Percentiles rank a stretch among this genome's conserved stretches.
Evolutionary conservation across 2,888 invertebrate genomes (phyloP).

Genomic region (Eupelmus urozonus): DNA sequence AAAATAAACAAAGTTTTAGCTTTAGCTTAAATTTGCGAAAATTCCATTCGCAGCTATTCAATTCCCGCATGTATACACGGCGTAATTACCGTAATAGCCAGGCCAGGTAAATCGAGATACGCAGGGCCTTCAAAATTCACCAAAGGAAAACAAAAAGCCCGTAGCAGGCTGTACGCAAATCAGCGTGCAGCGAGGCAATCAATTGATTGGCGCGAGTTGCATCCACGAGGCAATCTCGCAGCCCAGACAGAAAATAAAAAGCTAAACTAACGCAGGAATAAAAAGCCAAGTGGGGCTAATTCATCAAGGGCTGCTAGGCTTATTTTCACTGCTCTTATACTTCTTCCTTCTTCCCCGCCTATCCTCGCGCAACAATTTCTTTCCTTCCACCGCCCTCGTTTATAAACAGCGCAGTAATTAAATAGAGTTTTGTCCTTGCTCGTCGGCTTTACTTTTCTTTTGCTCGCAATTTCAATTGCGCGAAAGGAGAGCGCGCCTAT

Average conservation of each 20-base stretch:
- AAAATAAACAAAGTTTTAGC: no score
- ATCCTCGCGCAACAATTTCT: not conserved
- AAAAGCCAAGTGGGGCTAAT: not conserved
- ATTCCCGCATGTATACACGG: not conserved
- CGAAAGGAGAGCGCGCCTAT: not conserved
- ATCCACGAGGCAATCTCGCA: not conserved
- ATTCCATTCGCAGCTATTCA: not conserved
- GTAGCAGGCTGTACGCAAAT: not conserved
- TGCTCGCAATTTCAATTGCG: not conserved
- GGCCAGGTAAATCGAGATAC: not conserved
- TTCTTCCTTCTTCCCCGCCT: not conserved
- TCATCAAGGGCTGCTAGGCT: not conserved
- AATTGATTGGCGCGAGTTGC: no score
- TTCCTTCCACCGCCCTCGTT: not conserved
- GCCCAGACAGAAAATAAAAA: no score
- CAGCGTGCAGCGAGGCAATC: not conserved
- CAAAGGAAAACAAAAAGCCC: no score
- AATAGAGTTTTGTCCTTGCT: not conserved
- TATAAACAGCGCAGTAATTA: not conserved
- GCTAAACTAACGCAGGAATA: no score
- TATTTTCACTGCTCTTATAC: slow-evolving; percentile 18
- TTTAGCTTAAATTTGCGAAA: not conserved
- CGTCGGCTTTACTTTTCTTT: not conserved
- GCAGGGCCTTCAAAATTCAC: not conserved
- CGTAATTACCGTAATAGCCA: slow-evolving; percentile 31